Evolutionary conservation across 2,797 vertebrate genomes (phyloP), one percentile per base, ranked within the genome.

Genomic region (Halcyon badia): DNA sequence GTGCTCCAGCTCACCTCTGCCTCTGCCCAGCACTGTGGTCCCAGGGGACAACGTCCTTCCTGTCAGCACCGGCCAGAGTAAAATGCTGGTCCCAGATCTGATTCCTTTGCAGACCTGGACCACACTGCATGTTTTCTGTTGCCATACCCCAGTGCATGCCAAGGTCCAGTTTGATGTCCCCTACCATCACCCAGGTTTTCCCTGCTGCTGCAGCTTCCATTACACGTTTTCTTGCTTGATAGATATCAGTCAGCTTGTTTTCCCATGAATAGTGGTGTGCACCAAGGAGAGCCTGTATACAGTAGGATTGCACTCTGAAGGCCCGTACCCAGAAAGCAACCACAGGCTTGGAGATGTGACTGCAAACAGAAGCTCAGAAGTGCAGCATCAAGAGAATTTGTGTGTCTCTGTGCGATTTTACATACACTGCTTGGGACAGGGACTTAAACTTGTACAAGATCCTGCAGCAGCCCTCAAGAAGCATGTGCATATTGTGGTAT

Each of bases 361-460:
- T 58, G 35, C 30, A 51, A 65, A 87, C 11, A 69, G 73, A 89
- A 66, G 31, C 25, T 66, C 64, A n/a, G 49, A 94, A 66, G 3
- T n/a, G 30, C 1, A 10, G 62, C 25, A 84, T 18, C 33, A 14
- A 0, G 9, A 65, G 17, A 16, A 31, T 44, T 56, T 68, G 11
- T 13, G 24, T 58, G 16, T 73, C 20, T 49, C 16, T 46, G 9
- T 19, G 15, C 8, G 1, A 46, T 75, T 92, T 57, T 61, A 68
- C 39, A 25, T 60, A 39, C 5, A 1, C 14, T 56, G 25, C 22
- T 44, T 78, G 35, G 46, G 39, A 42, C 0, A 0, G 48, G n/a
- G 56, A 62, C 37, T 86, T 65, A 61, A 26, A 72, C 13, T 75
- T 78, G 9, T 9, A 42, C 35, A 54, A n/a, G 73, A 82, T 9